Conservation (phyloP, 2,797 vertebrate genomes). For the Lepidocolaptes lacrymiger region DNA sequence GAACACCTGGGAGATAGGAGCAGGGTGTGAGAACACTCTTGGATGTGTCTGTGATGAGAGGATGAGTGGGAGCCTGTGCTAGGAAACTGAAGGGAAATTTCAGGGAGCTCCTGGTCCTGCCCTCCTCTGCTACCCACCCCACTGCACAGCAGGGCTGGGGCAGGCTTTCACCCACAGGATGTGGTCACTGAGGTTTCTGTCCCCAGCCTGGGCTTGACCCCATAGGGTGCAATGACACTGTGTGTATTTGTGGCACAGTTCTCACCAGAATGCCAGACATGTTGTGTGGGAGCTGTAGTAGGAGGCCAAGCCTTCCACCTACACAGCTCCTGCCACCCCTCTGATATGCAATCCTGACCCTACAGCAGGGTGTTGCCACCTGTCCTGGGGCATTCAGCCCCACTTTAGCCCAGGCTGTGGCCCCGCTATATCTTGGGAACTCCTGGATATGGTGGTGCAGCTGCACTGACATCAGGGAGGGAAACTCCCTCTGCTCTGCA, state of each 20-base stretch:
- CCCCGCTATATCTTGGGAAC: neutral
- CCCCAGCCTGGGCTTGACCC: neutral
- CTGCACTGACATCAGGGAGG: slow-evolving; percentile 7
- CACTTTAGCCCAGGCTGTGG: slow-evolving; percentile 2
- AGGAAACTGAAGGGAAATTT: neutral
- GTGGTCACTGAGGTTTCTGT: neutral
- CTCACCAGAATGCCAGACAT: slow-evolving; percentile 56
- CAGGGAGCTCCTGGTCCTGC: neutral
- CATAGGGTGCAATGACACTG: fast-evolving
- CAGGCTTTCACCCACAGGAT: neutral
- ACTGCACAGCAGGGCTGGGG: neutral
- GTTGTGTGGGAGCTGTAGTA: slow-evolving; percentile 18
- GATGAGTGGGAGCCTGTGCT: neutral
- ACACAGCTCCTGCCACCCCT: slow-evolving; percentile 45
- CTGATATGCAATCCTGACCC: slow-evolving; percentile 34
- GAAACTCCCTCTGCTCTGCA: slow-evolving; percentile 13
- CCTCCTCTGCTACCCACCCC: neutral
- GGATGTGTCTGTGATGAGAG: neutral
- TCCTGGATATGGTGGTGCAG: neutral
- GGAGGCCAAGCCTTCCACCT: slow-evolving; percentile 61
- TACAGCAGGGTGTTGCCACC: neutral
- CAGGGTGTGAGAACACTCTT: neutral
- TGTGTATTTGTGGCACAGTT: neutral
- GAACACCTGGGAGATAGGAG: neutral
- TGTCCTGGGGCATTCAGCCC: neutral